A percentile compares a stretch with the other conserved stretches of the same genome.
These are phyloP conservation scores for Ormyrus thymus DNA, from an alignment of 2,888 invertebrate genomes.

Conservation along the genomic window DNA sequence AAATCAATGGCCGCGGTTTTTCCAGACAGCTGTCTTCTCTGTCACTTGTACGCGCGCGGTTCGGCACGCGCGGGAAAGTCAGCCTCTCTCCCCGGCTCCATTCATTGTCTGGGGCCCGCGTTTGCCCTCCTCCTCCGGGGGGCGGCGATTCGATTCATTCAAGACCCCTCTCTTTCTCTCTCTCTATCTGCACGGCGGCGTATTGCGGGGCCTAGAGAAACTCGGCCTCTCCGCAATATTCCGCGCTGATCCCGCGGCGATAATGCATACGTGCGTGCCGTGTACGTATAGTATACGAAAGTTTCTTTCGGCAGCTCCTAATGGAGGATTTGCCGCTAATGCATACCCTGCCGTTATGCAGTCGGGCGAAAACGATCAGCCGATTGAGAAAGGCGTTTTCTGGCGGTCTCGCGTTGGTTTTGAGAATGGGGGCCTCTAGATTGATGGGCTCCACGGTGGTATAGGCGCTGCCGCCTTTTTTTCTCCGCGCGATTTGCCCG, in stretches of 20 bases:
- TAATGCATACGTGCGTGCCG: neutral
- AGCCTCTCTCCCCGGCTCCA: conserved; percentile 9
- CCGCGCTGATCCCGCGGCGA: neutral
- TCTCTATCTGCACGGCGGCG: too few species aligned
- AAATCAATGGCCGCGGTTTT: conserved; percentile 51
- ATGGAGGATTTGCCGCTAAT: neutral
- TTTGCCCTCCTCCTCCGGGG: conserved; percentile 7
- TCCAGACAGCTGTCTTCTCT: conserved; percentile 51
- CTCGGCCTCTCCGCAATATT: conserved; percentile 7
- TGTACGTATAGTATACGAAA: neutral
- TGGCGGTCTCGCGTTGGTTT: neutral
- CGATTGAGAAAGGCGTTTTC: conserved; percentile 10
- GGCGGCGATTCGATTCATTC: conserved; percentile 42
- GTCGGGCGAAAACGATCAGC: conserved; percentile 14
- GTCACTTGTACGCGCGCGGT: conserved; percentile 27
- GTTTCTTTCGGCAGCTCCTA: neutral
- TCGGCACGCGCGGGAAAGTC: conserved; percentile 42
- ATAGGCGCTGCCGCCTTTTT: too few species aligned
- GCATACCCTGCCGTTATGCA: neutral
- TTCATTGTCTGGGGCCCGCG: conserved; percentile 35
- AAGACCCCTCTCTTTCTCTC: neutral
- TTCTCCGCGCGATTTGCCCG: too few species aligned
- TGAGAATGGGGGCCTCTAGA: neutral
- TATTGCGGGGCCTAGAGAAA: conserved; percentile 12
- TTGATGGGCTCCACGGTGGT: too few species aligned